Base-by-base conservation (phyloP, 92 coral and sea anemone species). In the Paramuricea clavata region DNA sequence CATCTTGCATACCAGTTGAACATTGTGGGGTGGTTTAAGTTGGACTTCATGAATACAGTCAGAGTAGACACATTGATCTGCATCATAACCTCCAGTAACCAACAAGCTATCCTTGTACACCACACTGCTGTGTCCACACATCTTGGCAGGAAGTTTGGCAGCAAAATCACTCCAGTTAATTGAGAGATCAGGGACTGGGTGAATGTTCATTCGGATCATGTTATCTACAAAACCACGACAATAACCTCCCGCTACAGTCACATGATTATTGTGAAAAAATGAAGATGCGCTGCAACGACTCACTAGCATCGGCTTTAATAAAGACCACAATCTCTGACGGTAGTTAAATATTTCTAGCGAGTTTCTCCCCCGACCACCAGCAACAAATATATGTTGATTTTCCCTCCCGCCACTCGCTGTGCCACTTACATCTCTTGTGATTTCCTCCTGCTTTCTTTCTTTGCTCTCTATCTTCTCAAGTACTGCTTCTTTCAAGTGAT, bases 231-330 rank as follows among this genome's bases (percentile, higher is more conserved):
- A 11, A 30, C 21, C 39, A 27, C 2, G 4, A 64, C 70, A 64
- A 5, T 6, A 27, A 64, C 70, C 70, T 26, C 70, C 70, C 3
- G 39, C 70, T 26, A 64, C 5, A 12, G 34, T 64, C 34, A 30
- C 70, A 26, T 64, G 70, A 64, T 64, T 30, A 64, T 64, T 31
- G 70, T 64, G 21, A 30, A 64, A 35, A 64, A 64, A 64, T 64
- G 70, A 27, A 26, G 70, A 31, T 12, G 70, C 70, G 39, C 34
- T 16, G 19, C 27, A 7, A 30, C 39, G 70, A 8, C 25, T 7
- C 70, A 0, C 35, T 64, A 35, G 35, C 39, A 64, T 27, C 35
- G 70, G 39, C 39, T 64, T 27, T 16, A 64, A 64, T 26, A 31
- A 31, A 27, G 39, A 64, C 70, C 70, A 64, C 39, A 31, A 27